Conservation (phyloP, 2,113 vertebrate species). For the Tragelaphus strepsiceros region DNA sequence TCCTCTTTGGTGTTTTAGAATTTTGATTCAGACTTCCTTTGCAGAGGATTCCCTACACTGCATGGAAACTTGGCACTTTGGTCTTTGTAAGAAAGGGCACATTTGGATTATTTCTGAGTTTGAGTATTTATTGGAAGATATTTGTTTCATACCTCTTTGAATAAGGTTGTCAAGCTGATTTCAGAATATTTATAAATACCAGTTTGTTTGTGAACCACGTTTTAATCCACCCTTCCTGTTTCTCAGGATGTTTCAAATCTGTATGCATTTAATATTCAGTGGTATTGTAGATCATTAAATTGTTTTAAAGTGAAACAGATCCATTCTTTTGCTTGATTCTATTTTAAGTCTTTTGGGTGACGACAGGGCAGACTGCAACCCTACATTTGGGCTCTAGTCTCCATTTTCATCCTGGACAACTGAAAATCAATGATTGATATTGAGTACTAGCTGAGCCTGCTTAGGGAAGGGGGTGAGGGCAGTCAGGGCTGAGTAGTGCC, state of each 20-base stretch:
- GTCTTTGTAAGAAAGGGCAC: not conserved
- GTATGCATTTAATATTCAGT: slow-evolving; percentile 31
- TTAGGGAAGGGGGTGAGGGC: not conserved
- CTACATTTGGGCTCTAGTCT: not conserved
- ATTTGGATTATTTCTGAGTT: not conserved
- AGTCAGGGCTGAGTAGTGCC: not conserved
- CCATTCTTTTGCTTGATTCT: slow-evolving; percentile 20
- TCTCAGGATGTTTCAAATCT: slow-evolving; percentile 23
- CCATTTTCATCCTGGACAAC: slow-evolving; percentile 3
- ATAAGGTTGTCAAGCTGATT: slow-evolving; percentile 19
- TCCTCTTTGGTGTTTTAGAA: not conserved
- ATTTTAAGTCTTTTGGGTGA: slow-evolving; percentile 22
- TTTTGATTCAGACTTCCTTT: slow-evolving; percentile 22
- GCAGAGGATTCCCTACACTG: not conserved
- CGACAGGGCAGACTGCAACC: not conserved
- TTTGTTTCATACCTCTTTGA: slow-evolving; percentile 25
- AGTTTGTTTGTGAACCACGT: not conserved
- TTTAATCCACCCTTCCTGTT: slow-evolving; percentile 20
- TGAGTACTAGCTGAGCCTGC: not conserved
- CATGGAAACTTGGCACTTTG: not conserved
- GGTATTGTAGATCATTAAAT: not conserved
- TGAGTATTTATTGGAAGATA: not conserved
- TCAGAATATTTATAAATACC: slow-evolving; percentile 47
- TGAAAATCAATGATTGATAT: not conserved
- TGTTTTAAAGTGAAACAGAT: slow-evolving; percentile 14